Conservation (phyloP, 2,797 vertebrate genomes). For the Myoxocephalus aenaeus region DNA sequence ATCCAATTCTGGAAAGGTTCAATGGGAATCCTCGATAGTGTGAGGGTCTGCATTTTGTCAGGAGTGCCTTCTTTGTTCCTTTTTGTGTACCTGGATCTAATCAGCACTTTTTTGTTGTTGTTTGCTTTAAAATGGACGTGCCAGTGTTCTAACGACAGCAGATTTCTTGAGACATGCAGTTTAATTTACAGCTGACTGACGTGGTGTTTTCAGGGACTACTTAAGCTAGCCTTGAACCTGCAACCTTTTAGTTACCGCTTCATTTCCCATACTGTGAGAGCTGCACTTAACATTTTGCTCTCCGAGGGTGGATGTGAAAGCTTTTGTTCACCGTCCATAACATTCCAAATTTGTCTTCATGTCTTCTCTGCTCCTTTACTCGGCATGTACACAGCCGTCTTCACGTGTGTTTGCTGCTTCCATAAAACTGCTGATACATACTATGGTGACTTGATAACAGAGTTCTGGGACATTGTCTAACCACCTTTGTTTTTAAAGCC, state of each 20-base stretch:
- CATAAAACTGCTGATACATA: constrained; percentile 38
- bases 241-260: constrained; percentile 33
- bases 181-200: constrained; percentile 32
- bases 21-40: constrained; percentile 1
- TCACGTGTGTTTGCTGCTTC: constrained; percentile 5
- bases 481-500: constrained; percentile 29
- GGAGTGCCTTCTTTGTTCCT: not conserved
- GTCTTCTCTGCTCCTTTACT: constrained; percentile 17
- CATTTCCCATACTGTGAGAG: constrained; percentile 41
- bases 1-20: constrained; percentile 38
- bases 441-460: constrained; percentile 50
- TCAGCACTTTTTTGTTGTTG: constrained; percentile 9
- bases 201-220: constrained; percentile 31
- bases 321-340: constrained; percentile 44
- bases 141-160: not conserved
- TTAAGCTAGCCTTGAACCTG: constrained; percentile 43
- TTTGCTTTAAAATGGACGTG: constrained; percentile 20
- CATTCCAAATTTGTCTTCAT: constrained; percentile 49
- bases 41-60: constrained; percentile 31
- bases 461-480: constrained; percentile 31
- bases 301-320: constrained; percentile 28
- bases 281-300: constrained; percentile 36
- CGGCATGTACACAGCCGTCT: constrained; percentile 21
- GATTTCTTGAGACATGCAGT: constrained; percentile 7
- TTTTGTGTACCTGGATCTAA: not conserved